Base-by-base conservation (phyloP, 2,113 vertebrate species). In the Percopsis transmontana region DNA sequence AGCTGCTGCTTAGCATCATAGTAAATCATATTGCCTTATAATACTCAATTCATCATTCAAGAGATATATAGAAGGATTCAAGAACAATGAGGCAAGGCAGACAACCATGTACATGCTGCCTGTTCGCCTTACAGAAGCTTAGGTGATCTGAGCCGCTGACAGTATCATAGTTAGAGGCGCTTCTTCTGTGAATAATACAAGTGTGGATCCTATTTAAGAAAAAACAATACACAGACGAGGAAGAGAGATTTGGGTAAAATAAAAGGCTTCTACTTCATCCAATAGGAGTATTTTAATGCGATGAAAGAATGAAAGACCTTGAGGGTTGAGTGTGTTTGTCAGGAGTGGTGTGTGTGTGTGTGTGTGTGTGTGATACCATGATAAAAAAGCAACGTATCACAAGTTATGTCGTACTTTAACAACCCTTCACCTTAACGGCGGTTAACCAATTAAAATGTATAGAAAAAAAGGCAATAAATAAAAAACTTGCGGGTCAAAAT, bases 131-230 rank as follows among this genome's bases (percentile, higher is more conserved):
- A 54, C 20, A 61, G 24, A 19, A 53, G 58, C 60, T 18, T 19
- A 42, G 51, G 72, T 41, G 60, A 13, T 56, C 45, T 59, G 21
- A 57, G 40, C 16, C 12, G 54, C 42, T 63, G 50, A 70, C 62
- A 74, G 71, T 69, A 42, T 69, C 47, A 58, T 39, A 58, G 27
- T 61, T 33, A 68, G 15, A 55, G 38, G 24, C 12, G 48, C 66
- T 27, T 58, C 14, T 60, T 10, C 2, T 62, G 45, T 16, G 42
- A 50, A 14, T 65, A 65, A 53, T 33, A 38, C 20, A 19, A 48
- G n/a, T 54, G 56, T 44, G 44, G 27, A 12, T 58, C 18, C 52
- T 52, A 52, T 52, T 23, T 52, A 53, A 53, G 11, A 53, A 14
- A 12, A 50, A 19, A 50, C n/a, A 19, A 50, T 18, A 19, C 3